phyloP scores from a whole-genome alignment of 2,888 invertebrate genomes.

The Artemia sinica region DNA sequence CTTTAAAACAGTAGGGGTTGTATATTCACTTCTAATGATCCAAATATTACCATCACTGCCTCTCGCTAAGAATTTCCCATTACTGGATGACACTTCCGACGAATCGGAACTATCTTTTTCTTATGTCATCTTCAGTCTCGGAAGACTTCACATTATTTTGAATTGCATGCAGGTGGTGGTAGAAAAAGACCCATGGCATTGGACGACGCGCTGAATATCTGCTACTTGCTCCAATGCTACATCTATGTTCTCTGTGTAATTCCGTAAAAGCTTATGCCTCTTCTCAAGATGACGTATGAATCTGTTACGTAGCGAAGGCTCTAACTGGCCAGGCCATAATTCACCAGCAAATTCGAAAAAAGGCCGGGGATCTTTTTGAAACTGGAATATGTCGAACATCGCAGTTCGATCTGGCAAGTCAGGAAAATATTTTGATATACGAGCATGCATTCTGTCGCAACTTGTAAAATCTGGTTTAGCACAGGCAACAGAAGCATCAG shows the following conservation, averaged over 20 bases:
- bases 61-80: constrained; percentile 2
- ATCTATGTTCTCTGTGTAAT: constrained; percentile 84
- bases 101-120: constrained; percentile 49
- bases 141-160: constrained; percentile 52
- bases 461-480: constrained; percentile 83
- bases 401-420: constrained; percentile 64
- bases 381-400: constrained; percentile 64
- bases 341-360: constrained; percentile 80
- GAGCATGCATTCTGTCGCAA: constrained; percentile 66
- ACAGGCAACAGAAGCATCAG: constrained; percentile 63
- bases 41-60: constrained; percentile 6
- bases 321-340: constrained; percentile 72
- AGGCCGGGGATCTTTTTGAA: constrained; percentile 61
- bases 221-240: constrained; percentile 64
- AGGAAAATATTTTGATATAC: constrained; percentile 67
- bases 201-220: constrained; percentile 60
- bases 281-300: constrained; percentile 64
- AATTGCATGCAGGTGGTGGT: constrained; percentile 69
- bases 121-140: constrained; percentile 55
- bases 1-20: constrained; percentile 48
- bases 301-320: constrained; percentile 65
- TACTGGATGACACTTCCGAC: constrained; percentile 38
- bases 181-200: constrained; percentile 79
- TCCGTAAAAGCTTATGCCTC: constrained; percentile 57
- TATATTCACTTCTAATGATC: background rate